Percentiles rank a stretch among this genome's conserved stretches.
These are phyloP conservation scores for Camponotus floridanus DNA, from an alignment of 1,140 invertebrate genomes.

Conservation along the genomic window DNA sequence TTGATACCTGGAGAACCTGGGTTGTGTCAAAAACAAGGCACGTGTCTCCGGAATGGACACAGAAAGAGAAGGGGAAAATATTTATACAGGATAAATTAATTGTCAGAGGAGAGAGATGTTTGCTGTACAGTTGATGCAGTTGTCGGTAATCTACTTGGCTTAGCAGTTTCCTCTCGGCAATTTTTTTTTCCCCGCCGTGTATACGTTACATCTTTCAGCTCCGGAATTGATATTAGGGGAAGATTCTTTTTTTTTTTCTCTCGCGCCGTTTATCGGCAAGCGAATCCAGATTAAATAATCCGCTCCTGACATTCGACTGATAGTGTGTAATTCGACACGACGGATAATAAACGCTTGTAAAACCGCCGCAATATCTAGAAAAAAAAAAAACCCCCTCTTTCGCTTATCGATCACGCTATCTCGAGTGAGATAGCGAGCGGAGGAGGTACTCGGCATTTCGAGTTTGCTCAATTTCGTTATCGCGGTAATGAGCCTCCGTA, in stretches of 20 bases:
- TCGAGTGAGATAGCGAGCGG: constrained; percentile 25
- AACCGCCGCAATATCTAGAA: constrained; percentile 2
- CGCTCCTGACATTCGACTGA: neutral
- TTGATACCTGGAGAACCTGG: constrained; percentile 48
- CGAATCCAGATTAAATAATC: constrained; percentile 7
- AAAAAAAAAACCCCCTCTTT: neutral
- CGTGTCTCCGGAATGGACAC: neutral
- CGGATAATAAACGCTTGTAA: constrained; percentile 23
- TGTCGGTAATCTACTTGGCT: neutral
- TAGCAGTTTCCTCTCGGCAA: neutral
- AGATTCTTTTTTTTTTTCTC: neutral
- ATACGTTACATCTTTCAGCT: neutral
- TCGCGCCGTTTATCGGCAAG: neutral
- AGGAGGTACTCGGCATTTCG: constrained; percentile 36
- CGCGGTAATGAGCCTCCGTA: constrained; percentile 46
- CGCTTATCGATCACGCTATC: constrained; percentile 42
- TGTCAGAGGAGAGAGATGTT: neutral
- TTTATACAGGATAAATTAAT: constrained; percentile 11
- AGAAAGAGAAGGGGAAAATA: neutral
- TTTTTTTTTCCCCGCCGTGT: neutral
- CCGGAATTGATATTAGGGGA: constrained; percentile 18
- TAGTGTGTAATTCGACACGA: constrained; percentile 9
- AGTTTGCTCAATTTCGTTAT: constrained; percentile 56
- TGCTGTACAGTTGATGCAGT: neutral
- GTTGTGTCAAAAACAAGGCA: neutral